These are phyloP conservation scores for Montipora capricornis DNA, from an alignment of 64 coral and sea anemone species.

Conservation along the genomic window DNA sequence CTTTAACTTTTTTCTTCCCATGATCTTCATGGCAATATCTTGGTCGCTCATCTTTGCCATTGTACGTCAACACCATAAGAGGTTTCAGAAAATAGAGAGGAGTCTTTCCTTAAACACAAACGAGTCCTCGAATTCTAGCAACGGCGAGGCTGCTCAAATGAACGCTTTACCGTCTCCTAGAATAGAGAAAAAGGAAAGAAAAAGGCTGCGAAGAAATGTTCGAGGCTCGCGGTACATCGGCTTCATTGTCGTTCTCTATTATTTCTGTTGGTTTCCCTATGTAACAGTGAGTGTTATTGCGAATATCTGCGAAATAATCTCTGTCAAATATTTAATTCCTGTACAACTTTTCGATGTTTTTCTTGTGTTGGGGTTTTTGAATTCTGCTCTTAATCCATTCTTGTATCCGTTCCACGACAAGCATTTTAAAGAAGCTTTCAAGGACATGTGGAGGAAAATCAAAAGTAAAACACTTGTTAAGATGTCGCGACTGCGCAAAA, in stretches of 20 bases:
- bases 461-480: not conserved
- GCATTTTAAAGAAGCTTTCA: constrained; percentile 79
- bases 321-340: not conserved
- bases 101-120: constrained; percentile 80
- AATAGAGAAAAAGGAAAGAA: constrained; percentile 52
- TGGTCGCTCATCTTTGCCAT: constrained; percentile 87
- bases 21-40: constrained; percentile 87
- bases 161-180: not conserved
- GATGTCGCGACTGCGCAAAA: not conserved
- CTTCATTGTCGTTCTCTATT: constrained; percentile 81
- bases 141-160: constrained; percentile 3
- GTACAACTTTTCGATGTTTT: not conserved
- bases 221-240: constrained; percentile 85
- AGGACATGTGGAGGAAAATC: constrained; percentile 37
- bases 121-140: constrained; percentile 58
- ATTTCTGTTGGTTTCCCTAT: constrained; percentile 86
- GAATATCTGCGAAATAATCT: not conserved
- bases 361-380: constrained; percentile 47
- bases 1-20: constrained; percentile 83
- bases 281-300: not conserved
- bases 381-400: constrained; percentile 70
- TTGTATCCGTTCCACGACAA: constrained; percentile 72
- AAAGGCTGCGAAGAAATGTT: constrained; percentile 68
- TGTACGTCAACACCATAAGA: constrained; percentile 68
- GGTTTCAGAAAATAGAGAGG: constrained; percentile 75